Base-by-base conservation (phyloP, 2,113 vertebrate species). In the Bufo bufo region DNA sequence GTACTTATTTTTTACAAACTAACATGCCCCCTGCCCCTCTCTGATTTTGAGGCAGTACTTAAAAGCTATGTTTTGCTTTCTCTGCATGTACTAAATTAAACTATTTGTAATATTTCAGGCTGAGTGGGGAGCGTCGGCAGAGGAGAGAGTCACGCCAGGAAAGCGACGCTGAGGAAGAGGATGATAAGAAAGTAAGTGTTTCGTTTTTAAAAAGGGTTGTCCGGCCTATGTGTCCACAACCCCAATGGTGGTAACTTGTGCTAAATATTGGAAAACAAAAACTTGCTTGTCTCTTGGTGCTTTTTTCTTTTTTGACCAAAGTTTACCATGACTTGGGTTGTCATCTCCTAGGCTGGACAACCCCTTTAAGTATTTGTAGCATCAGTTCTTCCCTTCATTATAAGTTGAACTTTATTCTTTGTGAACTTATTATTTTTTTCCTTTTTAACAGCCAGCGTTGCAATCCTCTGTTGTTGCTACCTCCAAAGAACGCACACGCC, bases 391-490 rank as follows among this genome's bases (percentile, higher is more conserved):
- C 47, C 2, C 33, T 43, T 71, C n/a, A 33, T 2, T 72, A 9
- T 2, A 12, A 33, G n/a, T 4, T 43, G 12, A 72, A 7, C 33
- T 17, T 7, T n/a, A 65, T n/a, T n/a, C 6, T 7, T 61, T 58
- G 13, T 58, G 56, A 33, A 33, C 33, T 11, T 66, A 66, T 88
- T 58, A n/a, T 89, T 33, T 52, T 84, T 7, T 89, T 3, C 79
- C 88, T 77, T 6, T 89, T 4, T 77, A 87, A 77, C 56, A 99
- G 98, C 98, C 98, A 92, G 97, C 97, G 90, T 97, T 99, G 95
- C 98, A 99, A 94, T 99, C 98, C 95, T 99, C 98, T 77, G 98
- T 99, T 90, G 97, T 99, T 93, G 98, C 98, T 98, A 99, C 98
- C 98, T 99, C 98, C 97, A 99, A 99, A 95, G 98, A 99, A 89